Base-by-base conservation (phyloP, 2,113 vertebrate genomes). In the Piprites chloris region DNA sequence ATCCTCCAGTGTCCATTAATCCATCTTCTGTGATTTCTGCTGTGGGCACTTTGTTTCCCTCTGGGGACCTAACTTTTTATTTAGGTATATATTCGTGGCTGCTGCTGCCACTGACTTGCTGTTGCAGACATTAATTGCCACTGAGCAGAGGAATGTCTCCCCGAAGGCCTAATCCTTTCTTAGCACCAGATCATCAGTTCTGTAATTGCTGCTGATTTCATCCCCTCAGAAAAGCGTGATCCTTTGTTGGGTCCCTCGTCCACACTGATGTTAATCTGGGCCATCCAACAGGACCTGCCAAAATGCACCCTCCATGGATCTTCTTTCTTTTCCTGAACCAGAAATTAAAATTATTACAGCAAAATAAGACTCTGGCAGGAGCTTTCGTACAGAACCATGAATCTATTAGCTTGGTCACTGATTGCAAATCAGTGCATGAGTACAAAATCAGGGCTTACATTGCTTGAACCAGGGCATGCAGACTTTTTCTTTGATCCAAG, bases 11-110 rank as follows among this genome's bases (percentile, higher is more conserved):
- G 28, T 72, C 86, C 77, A 55, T 94, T 96, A 87, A 91, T 82
- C 74, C 10, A 0, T 59, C 66, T 71, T 44, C 44, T 56, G 61
- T 55, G 82, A 92, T 86, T 81, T 71, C 63, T 87, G 5, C 47
- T 88, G 65, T 0, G 30, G 28, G 49, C 67, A 23, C 37, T 82
- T 91, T 13, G 69, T 82, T 93, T 90, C 92, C 39, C 84, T 92
- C 81, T 47, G 41, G 35, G 55, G 84, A 82, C 68, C 37, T 53
- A 73, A 78, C 71, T 94, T 93, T 94, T 95, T 89, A 89, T 92
- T 87, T 92, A 94, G 89, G 52, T 80, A 58, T 82, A 32, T 42
- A 81, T 85, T 92, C 78, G 66, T 18, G 46, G 44, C 65, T 78
- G 67, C 75, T 88, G 87, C 73, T 33, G 42, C 83, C 6, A 14